These are phyloP conservation scores for Epirrita christyi DNA, from an alignment of 2,888 invertebrate species.

Conservation along the genomic window DNA sequence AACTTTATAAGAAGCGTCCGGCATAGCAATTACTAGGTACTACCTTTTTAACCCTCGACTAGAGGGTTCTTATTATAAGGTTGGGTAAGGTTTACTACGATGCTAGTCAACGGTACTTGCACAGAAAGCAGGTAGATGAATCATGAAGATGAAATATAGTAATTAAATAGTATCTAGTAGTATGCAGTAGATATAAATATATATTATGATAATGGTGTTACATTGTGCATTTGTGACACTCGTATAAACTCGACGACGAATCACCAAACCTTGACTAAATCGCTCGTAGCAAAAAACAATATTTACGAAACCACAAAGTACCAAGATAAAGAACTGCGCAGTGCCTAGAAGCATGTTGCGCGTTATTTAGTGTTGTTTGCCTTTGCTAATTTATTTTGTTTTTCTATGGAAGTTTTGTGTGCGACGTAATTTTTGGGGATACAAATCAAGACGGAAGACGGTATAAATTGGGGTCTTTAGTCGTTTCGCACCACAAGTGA, in stretches of 20 bases:
- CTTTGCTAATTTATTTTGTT: not conserved
- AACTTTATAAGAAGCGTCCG: slow-evolving; percentile 22
- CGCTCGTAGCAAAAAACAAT: slow-evolving; percentile 52
- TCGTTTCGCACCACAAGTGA: too few relatives aligned
- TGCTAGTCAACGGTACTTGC: too few relatives aligned
- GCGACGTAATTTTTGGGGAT: not conserved
- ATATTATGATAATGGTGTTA: too few relatives aligned
- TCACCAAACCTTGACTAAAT: slow-evolving; percentile 31
- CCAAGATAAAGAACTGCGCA: not conserved
- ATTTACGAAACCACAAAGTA: slow-evolving; percentile 46
- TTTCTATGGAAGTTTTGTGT: not conserved
- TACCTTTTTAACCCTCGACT: not conserved
- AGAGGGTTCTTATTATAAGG: too few relatives aligned
- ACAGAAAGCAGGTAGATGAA: too few relatives aligned
- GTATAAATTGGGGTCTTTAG: too few relatives aligned
- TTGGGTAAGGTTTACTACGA: too few relatives aligned
- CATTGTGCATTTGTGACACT: not conserved
- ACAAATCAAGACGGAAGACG: too few relatives aligned
- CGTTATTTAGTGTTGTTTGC: not conserved
- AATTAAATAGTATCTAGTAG: too few relatives aligned
- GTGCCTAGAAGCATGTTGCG: not conserved
- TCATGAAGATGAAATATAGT: too few relatives aligned
- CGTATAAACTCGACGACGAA: slow-evolving; percentile 16
- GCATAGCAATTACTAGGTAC: slow-evolving; percentile 18
- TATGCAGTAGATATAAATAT: too few relatives aligned